phyloP scores from a whole-genome alignment of 2,797 vertebrate genomes.

The Falco concolor region DNA sequence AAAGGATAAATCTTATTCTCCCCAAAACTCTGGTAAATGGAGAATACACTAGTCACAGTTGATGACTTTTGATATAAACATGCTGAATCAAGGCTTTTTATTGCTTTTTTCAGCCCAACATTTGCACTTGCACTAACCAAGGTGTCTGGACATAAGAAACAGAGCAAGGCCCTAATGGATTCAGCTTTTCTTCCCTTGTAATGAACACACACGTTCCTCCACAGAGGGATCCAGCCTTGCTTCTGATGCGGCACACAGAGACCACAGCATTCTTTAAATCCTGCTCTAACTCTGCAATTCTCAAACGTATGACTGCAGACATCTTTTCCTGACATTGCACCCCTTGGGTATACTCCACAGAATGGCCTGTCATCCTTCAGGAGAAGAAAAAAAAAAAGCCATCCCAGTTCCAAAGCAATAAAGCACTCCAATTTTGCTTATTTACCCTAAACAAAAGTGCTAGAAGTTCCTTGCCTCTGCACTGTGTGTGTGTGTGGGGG shows the following conservation, averaged over 20 bases:
- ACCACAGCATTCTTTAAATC: neutral
- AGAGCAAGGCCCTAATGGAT: neutral
- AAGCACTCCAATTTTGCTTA: neutral
- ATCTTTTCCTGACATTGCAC: neutral
- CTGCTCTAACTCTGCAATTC: rapidly evolving
- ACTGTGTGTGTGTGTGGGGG: no score
- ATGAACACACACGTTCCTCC: neutral
- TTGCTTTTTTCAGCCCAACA: neutral
- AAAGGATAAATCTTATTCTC: neutral
- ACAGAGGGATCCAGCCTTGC: neutral
- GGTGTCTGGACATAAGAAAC: neutral
- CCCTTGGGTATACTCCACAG: neutral
- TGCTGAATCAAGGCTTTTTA: neutral
- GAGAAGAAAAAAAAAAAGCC: neutral
- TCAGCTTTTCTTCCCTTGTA: neutral
- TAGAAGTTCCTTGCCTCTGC: neutral
- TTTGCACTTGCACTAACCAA: neutral
- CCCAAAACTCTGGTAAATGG: neutral
- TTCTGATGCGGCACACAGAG: neutral
- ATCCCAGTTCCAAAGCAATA: neutral
- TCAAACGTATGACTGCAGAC: neutral
- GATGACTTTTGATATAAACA: neutral
- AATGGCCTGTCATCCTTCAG: neutral
- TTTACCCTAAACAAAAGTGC: neutral
- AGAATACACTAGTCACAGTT: neutral